A percentile compares a stretch with the other conserved stretches of the same genome.
Evolutionary conservation across 2,797 vertebrate species (phyloP).

Genomic region (Oreochromis mossambicus): DNA sequence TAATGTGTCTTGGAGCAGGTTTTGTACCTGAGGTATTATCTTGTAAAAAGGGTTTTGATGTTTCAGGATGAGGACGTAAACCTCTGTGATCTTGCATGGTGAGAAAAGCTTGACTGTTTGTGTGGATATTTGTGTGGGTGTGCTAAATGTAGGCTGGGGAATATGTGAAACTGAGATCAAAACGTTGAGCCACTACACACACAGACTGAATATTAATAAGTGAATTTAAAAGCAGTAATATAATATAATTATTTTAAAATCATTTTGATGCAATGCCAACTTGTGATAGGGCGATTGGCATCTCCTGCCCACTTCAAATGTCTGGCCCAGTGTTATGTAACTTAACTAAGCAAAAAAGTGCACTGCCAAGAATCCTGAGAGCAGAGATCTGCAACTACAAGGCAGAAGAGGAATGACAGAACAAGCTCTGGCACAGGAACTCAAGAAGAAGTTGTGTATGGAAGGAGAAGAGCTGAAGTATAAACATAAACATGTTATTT

Average conservation of each 20-base stretch:
- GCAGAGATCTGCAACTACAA: neutral
- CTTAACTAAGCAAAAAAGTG: neutral
- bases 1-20: neutral
- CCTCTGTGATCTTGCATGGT: neutral
- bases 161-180: neutral
- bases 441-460: neutral
- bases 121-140: neutral
- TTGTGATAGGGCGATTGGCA: neutral
- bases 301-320: neutral
- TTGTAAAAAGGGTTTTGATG: neutral
- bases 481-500: neutral
- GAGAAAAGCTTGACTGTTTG: neutral
- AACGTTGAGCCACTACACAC: neutral
- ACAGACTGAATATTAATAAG: neutral
- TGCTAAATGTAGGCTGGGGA: neutral
- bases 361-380: neutral
- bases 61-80: neutral
- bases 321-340: neutral
- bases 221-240: neutral
- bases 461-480: neutral
- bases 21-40: neutral
- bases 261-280: neutral
- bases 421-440: rapidly evolving
- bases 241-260: neutral
- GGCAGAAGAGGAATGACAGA: neutral